Percentiles rank a stretch among this genome's conserved stretches.
These are phyloP conservation scores for Drosophila crucigera DNA, from an alignment of 2,888 invertebrate genomes.

Conservation along the genomic window DNA sequence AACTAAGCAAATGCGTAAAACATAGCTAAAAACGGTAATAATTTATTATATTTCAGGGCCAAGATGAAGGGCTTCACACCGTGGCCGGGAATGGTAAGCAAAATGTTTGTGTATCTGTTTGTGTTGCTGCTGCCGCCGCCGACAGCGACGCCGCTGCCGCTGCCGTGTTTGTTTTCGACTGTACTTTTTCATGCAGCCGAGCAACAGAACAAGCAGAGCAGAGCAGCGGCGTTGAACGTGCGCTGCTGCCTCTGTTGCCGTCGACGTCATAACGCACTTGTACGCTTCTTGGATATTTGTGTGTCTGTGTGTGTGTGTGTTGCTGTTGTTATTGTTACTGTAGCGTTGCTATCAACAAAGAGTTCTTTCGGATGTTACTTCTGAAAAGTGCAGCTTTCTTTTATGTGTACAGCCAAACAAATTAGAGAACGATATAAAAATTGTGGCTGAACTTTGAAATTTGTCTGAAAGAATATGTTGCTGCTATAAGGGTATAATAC, in stretches of 20 bases:
- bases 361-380: conserved; percentile 13
- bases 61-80: conserved; percentile 99
- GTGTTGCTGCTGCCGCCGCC: conserved; percentile 26
- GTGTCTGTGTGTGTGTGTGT: conserved; percentile 5
- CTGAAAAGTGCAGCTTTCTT: conserved; percentile 37
- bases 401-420: conserved; percentile 29
- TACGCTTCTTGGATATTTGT: conserved; percentile 42
- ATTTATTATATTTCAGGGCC: conserved; percentile 90
- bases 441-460: conserved; percentile 36
- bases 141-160: conserved; percentile 55
- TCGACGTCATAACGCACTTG: conserved; percentile 75
- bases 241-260: conserved; percentile 33
- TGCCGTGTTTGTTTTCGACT: conserved; percentile 79
- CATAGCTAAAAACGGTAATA: conserved; percentile 19
- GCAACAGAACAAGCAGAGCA: conserved; percentile 33
- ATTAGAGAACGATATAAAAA: neutral
- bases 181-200: conserved; percentile 74
- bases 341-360: conserved; percentile 39
- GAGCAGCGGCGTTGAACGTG: conserved; percentile 45
- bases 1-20: conserved; percentile 12
- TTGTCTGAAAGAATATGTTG: neutral
- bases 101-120: conserved; percentile 37
- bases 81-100: conserved; percentile 98
- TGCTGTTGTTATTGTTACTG: neutral
- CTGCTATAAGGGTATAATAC: no score